Evolutionary conservation across 2,888 invertebrate genomes (phyloP).

Genomic region (Leucozona laternaria): DNA sequence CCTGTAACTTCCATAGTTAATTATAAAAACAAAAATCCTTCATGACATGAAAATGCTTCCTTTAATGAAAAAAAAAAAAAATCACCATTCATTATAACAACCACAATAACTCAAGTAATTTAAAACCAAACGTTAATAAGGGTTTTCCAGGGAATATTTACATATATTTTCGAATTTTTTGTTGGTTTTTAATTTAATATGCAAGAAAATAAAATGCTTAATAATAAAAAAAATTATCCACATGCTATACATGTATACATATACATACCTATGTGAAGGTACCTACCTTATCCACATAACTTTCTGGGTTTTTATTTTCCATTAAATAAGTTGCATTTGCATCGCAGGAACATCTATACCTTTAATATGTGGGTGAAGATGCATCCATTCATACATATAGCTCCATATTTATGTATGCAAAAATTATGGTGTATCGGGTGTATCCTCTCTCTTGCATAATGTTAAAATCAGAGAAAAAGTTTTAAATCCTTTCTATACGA

Average conservation of each 20-base stretch:
- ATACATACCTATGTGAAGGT: too few species aligned
- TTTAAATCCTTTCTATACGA: conserved; percentile 16
- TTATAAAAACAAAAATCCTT: not conserved
- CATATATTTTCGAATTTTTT: not conserved
- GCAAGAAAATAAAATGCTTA: not conserved
- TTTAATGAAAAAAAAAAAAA: not conserved
- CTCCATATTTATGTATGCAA: not conserved
- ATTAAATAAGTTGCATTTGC: not conserved
- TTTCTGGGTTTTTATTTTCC: not conserved
- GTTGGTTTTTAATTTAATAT: not conserved
- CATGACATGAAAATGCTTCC: not conserved
- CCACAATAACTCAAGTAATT: not conserved
- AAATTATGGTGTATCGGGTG: not conserved
- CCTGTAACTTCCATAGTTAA: too few species aligned
- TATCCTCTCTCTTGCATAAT: not conserved
- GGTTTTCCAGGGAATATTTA: not conserved
- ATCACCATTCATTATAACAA: not conserved
- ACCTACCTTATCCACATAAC: too few species aligned
- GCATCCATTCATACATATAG: not conserved
- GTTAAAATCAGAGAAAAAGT: not conserved
- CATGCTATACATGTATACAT: not conserved
- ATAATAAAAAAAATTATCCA: not conserved
- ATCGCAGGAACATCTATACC: not conserved
- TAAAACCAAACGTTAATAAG: not conserved
- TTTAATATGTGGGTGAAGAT: not conserved